phyloP scores from a whole-genome alignment of 2,888 invertebrate genomes.

The Mythimna vitellina region DNA sequence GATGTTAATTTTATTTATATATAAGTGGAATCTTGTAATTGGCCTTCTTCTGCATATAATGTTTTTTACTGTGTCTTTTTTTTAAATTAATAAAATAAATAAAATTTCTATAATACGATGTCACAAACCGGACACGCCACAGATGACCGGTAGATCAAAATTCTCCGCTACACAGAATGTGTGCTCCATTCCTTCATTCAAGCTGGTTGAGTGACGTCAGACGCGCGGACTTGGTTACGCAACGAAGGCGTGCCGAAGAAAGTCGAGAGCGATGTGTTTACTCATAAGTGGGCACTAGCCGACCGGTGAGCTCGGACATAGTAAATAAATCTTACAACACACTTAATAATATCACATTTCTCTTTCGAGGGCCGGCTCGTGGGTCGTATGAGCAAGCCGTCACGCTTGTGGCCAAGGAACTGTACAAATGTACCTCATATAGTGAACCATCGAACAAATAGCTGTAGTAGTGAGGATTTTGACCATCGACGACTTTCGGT shows the following conservation, averaged over 20 bases:
- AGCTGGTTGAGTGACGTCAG: slow-evolving; percentile 41
- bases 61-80: too few relatives aligned
- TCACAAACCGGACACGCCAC: slow-evolving; percentile 27
- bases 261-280: slow-evolving; percentile 60
- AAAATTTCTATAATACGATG: neutral
- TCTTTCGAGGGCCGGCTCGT: slow-evolving; percentile 41
- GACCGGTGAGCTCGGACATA: slow-evolving; percentile 27
- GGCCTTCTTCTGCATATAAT: too few relatives aligned
- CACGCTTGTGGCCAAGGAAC: slow-evolving; percentile 3
- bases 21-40: too few relatives aligned
- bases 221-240: slow-evolving; percentile 35
- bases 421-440: neutral
- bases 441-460: neutral
- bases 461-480: too few relatives aligned
- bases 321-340: slow-evolving; percentile 56
- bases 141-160: slow-evolving; percentile 20
- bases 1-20: too few relatives aligned
- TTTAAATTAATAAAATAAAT: too few relatives aligned
- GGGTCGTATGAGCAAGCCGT: neutral
- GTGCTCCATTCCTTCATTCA: slow-evolving; percentile 26
- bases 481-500: too few relatives aligned
- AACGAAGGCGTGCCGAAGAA: slow-evolving; percentile 69
- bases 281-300: slow-evolving; percentile 37
- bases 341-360: slow-evolving; percentile 56
- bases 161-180: slow-evolving; percentile 10